Evolutionary conservation across 2,797 vertebrate genomes (phyloP), one percentile per base, ranked within the genome.

Genomic region (Platalea minor): DNA sequence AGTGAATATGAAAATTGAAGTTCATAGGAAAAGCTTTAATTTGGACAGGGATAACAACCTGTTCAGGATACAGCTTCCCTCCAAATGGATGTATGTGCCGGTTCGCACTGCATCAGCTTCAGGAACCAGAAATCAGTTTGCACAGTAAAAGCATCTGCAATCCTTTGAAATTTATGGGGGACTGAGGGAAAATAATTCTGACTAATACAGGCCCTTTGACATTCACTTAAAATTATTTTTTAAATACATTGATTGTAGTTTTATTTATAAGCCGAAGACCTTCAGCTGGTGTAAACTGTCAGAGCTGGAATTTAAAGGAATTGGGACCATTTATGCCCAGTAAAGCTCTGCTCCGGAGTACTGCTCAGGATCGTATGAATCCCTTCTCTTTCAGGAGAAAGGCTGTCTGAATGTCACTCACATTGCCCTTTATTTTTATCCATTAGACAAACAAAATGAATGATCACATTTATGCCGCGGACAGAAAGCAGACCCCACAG

Each of bases 391-490:
- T 89, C 74, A 91, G 89, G 48, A 96, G 91, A 93, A 85, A 88
- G 81, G 93, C 94, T 96, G 89, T 53, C 92, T 95, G 94, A 80
- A 84, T 29, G 88, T 95, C 96, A 85, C 82, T 94, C 96, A 87
- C 64, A 18, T 46, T 93, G 90, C 85, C 84, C 93, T 93, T 94
- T 91, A 91, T 94, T 97, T 95, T 95, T 84, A 82, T 85, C 95
- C 94, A 74, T 95, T 88, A 93, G 85, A 96, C 91, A 96, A 94
- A 95, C 91, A 94, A 92, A 91, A 94, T 78, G 88, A 96, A 89
- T 16, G 86, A 91, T 94, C 84, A 91, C 90, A 86, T 87, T 96
- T 93, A 65, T 72, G 75, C 61, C 17, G 3, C 7, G 37, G 73
- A 92, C 91, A 89, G 95, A 95, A 95, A 96, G 87, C 93, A 92